A percentile compares a stretch with the other conserved stretches of the same genome.
These are phyloP conservation scores for Meda fulgida DNA, from an alignment of 2,797 vertebrate genomes.

Conservation along the genomic window DNA sequence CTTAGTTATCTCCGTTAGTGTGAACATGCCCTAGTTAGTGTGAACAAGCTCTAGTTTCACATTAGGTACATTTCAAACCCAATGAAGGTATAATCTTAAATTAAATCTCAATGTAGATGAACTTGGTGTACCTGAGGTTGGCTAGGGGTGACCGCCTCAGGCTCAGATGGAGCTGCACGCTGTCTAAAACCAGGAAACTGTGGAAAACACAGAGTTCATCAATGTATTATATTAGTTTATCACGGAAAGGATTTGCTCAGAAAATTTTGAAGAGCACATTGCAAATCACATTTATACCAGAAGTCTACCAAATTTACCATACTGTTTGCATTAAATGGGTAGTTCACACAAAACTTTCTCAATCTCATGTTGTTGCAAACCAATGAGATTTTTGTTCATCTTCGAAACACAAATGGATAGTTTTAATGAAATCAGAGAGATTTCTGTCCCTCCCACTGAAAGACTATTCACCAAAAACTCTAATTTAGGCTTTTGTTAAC, in stretches of 20 bases:
- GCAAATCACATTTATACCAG: neutral
- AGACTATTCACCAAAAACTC: neutral
- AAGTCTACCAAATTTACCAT: neutral
- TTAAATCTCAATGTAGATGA: neutral
- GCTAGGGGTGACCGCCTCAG: conserved; percentile 14
- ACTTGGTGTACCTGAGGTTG: conserved; percentile 47
- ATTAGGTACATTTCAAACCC: neutral
- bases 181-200: conserved; percentile 58
- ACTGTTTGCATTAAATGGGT: neutral
- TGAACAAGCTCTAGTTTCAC: neutral
- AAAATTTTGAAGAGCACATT: neutral
- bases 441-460: neutral
- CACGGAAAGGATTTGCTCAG: neutral
- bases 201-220: neutral
- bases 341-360: neutral
- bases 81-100: neutral
- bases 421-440: neutral
- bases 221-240: neutral
- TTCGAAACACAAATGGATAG: neutral
- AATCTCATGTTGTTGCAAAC: neutral
- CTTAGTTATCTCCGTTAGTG: neutral
- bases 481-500: no score
- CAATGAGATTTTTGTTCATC: neutral
- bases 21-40: neutral
- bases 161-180: conserved; percentile 16